These are phyloP conservation scores for Dysidea cf. avara DNA, from an alignment of 37 sponge, comb jelly and placozoan species.

Conservation along the genomic window DNA sequence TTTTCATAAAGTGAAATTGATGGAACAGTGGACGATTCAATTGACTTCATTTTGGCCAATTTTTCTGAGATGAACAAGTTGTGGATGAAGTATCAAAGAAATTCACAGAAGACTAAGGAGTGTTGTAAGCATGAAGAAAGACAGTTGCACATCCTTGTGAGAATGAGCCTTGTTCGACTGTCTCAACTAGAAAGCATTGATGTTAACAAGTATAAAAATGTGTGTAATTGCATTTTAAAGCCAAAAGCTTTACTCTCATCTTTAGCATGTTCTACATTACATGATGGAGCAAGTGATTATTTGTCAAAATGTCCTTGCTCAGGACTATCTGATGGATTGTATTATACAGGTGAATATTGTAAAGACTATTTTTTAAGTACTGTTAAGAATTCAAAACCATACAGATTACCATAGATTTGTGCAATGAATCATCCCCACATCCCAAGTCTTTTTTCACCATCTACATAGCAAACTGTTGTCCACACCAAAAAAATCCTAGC, in stretches of 20 bases:
- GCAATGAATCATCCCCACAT: no score
- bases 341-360: slow-evolving; percentile 82
- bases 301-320: slow-evolving; percentile 93
- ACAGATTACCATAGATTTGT: no score
- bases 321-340: slow-evolving; percentile 99
- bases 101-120: slow-evolving; percentile 91
- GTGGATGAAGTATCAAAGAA: slow-evolving; percentile 99
- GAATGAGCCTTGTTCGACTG: slow-evolving; percentile 94
- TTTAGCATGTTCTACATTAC: slow-evolving; percentile 72
- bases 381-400: no score
- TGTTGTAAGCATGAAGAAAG: slow-evolving; percentile 91
- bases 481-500: no score
- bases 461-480: no score
- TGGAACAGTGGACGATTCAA: slow-evolving; percentile 87
- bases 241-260: neutral
- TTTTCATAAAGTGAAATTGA: slow-evolving; percentile 40
- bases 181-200: slow-evolving; percentile 50
- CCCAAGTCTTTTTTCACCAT: no score
- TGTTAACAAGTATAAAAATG: slow-evolving; percentile 68
- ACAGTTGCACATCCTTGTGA: slow-evolving; percentile 94
- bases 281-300: slow-evolving; percentile 94
- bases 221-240: slow-evolving; percentile 2
- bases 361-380: no score
- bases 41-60: slow-evolving; percentile 90
- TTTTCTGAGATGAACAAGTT: slow-evolving; percentile 99